Evolutionary conservation across 1,140 invertebrate genomes (phyloP), one percentile per base, ranked within the genome.

Genomic region (Venturia canescens): DNA sequence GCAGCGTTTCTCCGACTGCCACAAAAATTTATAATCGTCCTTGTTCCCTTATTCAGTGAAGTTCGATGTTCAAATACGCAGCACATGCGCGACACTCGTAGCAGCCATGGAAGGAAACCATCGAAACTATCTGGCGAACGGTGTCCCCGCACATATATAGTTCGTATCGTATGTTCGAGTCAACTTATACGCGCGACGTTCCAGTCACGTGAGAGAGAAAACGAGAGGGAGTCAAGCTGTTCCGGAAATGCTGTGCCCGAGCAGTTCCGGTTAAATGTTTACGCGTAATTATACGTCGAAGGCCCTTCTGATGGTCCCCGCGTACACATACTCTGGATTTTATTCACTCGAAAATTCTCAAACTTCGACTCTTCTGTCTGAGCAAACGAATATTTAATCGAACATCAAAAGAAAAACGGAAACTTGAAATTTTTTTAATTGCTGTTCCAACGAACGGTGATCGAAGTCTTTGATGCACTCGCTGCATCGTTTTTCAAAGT

Each of bases 221-320:
- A 23, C 26, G 23, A 69, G 27, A 31, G 71, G 84, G 80, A 70
- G 63, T 81, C 78, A 85, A 86, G 83, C 83, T 86, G 85, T 83
- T 79, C 86, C 87, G 88, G 87, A 88, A 88, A 80, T 82, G 69
- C 57, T 38, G 72, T 79, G 67, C 78, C 75, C 82, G 69, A 79
- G 83, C 80, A 84, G 81, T 87, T 88, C 86, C 86, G 85, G 86
- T 80, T 86, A 84, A 87, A 85, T 87, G 81, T 88, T 87, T 86
- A 85, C 82, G 75, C 82, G 81, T 84, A 83, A 86, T 85, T 84
- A 31, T 69, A 83, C 66, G 69, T 44, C 38, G 18, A 63, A 77
- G 76, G 31, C 26, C 27, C 66, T 69, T 74, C 27, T 69, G 78
- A 48, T 77, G 16, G 79, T 70, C 70, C 48, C 34, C 26, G 48